Percentiles rank a stretch among this genome's conserved stretches.
Conservation (phyloP, 2,113 vertebrate genomes). For the Cochlearius cochlearius region DNA sequence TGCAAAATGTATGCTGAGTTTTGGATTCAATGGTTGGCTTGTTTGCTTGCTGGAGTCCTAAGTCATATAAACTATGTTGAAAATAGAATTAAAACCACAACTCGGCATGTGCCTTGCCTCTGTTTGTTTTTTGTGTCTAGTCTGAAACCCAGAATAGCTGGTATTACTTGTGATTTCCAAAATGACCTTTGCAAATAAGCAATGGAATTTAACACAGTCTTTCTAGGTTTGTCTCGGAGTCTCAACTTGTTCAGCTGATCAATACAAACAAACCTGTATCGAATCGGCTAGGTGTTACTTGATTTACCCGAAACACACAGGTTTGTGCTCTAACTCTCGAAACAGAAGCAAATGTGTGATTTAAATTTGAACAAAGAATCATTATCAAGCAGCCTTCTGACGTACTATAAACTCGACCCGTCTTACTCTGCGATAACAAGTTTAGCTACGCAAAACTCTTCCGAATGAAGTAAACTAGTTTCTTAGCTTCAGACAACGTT, state of each 20-base stretch:
- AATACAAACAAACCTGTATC: background rate
- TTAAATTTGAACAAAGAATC: background rate
- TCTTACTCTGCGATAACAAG: background rate
- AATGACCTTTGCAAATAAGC: slow-evolving; percentile 13
- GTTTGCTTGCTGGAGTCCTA: slow-evolving; percentile 23
- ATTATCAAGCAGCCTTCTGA: background rate
- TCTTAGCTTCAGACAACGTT: background rate
- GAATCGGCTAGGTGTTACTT: background rate
- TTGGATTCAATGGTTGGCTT: slow-evolving; percentile 20
- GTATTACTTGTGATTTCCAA: slow-evolving; percentile 8
- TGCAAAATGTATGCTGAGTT: slow-evolving; percentile 1
- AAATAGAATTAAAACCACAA: slow-evolving; percentile 63
- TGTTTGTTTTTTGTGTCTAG: slow-evolving; percentile 49
- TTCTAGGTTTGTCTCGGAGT: background rate
- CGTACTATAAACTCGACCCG: background rate
- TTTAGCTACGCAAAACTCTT: background rate
- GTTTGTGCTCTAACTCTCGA: background rate
- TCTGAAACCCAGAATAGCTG: slow-evolving; percentile 37
- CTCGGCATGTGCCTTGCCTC: slow-evolving; percentile 3
- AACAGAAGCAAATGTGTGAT: background rate
- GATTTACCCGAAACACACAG: background rate
- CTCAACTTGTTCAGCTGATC: background rate
- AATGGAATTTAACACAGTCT: background rate
- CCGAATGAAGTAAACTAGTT: background rate
- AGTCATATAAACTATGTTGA: slow-evolving; percentile 34